These are phyloP conservation scores for Nephrotoma appendiculata DNA, from an alignment of 2,888 invertebrate genomes.

Conservation along the genomic window DNA sequence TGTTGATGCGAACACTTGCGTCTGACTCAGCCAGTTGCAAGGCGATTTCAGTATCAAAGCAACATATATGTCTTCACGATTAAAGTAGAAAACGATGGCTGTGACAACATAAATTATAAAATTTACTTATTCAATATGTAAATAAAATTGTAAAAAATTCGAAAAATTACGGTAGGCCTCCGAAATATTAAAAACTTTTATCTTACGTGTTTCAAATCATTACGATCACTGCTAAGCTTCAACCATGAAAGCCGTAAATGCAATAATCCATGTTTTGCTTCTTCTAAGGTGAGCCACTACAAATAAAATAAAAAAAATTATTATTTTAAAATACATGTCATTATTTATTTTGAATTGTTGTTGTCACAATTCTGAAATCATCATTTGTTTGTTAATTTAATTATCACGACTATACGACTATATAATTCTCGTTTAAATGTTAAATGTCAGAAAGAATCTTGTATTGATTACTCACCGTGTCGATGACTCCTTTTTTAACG, in stretches of 20 bases:
- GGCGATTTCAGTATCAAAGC: too few species aligned
- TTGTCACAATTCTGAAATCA: constrained; percentile 4
- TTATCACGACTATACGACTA: not conserved
- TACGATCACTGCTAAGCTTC: constrained; percentile 51
- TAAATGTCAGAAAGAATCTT: not conserved
- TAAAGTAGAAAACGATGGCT: too few species aligned
- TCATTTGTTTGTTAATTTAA: constrained; percentile 2
- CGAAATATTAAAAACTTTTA: not conserved
- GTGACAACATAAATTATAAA: too few species aligned
- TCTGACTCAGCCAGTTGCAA: too few species aligned
- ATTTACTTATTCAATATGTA: too few species aligned
- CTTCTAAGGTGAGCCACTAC: constrained; percentile 90
- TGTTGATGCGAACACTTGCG: too few species aligned
- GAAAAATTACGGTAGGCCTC: too few species aligned
- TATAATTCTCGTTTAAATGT: too few species aligned
- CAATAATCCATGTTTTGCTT: constrained; percentile 88
- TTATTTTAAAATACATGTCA: not conserved
- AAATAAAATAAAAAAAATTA: constrained; percentile 16
- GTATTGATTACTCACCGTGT: constrained; percentile 44
- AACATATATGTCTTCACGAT: too few species aligned
- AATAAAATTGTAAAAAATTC: too few species aligned
- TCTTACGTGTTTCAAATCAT: constrained; percentile 61
- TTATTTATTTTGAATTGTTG: not conserved
- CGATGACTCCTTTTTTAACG: constrained; percentile 52
- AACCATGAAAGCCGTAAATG: constrained; percentile 86